Evolutionary conservation across 2,888 invertebrate genomes (phyloP), one percentile per base, ranked within the genome.

Genomic region (Urechis unicinctus): DNA sequence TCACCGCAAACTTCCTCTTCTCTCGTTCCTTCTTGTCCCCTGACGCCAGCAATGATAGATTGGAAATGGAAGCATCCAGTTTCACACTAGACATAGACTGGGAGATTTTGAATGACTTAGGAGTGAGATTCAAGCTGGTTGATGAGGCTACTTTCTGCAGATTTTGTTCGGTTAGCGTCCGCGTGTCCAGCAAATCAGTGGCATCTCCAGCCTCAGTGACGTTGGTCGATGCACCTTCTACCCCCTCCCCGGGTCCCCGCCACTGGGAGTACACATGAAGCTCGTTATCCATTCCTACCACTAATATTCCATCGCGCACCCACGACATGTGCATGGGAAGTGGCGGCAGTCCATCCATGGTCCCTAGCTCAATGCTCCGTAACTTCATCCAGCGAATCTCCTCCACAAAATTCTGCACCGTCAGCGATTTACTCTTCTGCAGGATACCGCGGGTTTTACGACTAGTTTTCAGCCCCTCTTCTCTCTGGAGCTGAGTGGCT

Each of bases 191-290:
- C 26, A 13, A n/a, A 17, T 41, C 45, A 3, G 6, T 43, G 9
- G 36, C 9, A 17, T 36, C 36, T 9, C 36, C 17, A n/a, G n/a
- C n/a, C n/a, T n/a, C n/a, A n/a, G n/a, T n/a, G n/a, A n/a, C n/a
- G 17, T 36, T 17, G 9, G 28, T 13, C 9, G n/a, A 30, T n/a
- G 47, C 2, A 41, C 22, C 53, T 36, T 30, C 13, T 43, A 44
- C 29, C 28, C n/a, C 22, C 28, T 56, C 46, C 29, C 55, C 49
- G 29, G 54, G 26, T 30, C 45, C 50, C 45, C 42, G 60, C 97
- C 97, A 98, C 72, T 98, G 98, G 0, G 95, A 94, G 75, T 96
- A 98, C 0, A 98, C 95, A 71, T 97, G 95, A 94, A 98, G 96
- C 78, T 98, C 98, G 2, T 95, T 96, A 75, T 97, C 95, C 96